Base-by-base conservation (phyloP, 1,140 invertebrate genomes). In the Bactericera cockerelli region DNA sequence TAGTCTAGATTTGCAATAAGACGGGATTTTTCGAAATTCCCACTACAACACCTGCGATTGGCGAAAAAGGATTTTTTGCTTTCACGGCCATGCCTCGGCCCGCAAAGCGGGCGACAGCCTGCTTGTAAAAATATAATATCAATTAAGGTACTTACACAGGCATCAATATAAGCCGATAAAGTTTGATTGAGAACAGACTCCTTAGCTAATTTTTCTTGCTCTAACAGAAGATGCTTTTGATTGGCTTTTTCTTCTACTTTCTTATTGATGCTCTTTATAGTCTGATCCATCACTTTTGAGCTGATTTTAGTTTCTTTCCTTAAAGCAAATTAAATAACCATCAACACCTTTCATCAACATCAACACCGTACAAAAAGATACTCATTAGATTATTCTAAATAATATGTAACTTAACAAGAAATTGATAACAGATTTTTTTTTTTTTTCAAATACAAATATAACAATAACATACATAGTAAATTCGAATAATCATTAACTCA, bases 101-200 rank as follows among this genome's bases (percentile, higher is more conserved):
- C n/a, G n/a, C n/a, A n/a, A n/a, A n/a, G n/a, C n/a, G n/a, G n/a
- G n/a, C n/a, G n/a, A n/a, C n/a, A n/a, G n/a, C n/a, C n/a, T n/a
- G n/a, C n/a, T n/a, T n/a, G n/a, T n/a, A n/a, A n/a, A n/a, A n/a
- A n/a, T n/a, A n/a, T n/a, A n/a, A n/a, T n/a, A n/a, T n/a, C n/a
- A n/a, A n/a, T n/a, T n/a, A n/a, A n/a, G n/a, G n/a, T 49, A 63
- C 55, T 63, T 63, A 63, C 63, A 60, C 63, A 63, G 54, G 62
- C 53, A 57, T 62, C 61, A 13, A 62, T 42, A 54, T 62, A 63
- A 22, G 63, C 56, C 1, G 53, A 11, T 42, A 63, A 31, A 26
- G 61, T 63, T 38, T 56, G 55, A 56, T 63, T 63, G 21, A 63
- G 54, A 19, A 54, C 16, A 55, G 58, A 56, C 53, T 63, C 56